Evolutionary conservation across 2,113 vertebrate genomes (phyloP).

Genomic region (Solea solea): DNA sequence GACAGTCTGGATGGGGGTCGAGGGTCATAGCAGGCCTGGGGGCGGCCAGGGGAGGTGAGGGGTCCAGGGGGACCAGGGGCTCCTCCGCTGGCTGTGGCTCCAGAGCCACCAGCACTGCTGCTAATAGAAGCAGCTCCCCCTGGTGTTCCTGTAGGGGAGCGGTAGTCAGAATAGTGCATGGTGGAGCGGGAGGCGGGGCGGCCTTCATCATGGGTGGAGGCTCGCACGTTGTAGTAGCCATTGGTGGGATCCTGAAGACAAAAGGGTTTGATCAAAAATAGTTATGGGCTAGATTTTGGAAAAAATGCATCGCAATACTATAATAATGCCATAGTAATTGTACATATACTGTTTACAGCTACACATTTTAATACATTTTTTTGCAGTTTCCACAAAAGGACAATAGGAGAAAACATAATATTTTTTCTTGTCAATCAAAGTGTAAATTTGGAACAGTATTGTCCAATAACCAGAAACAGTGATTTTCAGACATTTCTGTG

Average conservation of each 20-base stretch:
- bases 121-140: conserved; percentile 80
- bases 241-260: conserved; percentile 91
- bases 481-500: too few relatives aligned
- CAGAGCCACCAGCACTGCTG: conserved; percentile 75
- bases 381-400: too few relatives aligned
- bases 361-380: too few relatives aligned
- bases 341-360: too few relatives aligned
- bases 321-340: too few relatives aligned
- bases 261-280: too few relatives aligned
- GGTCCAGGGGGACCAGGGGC: conserved; percentile 77
- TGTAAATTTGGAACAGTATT: background rate
- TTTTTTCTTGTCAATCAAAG: background rate
- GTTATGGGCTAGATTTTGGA: too few relatives aligned
- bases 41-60: conserved; percentile 79
- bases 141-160: conserved; percentile 76
- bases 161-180: conserved; percentile 92
- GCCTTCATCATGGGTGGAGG: conserved; percentile 89
- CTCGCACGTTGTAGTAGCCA: conserved; percentile 95
- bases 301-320: too few relatives aligned
- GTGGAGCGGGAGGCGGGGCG: conserved; percentile 89
- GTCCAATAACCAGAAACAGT: background rate
- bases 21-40: conserved; percentile 87
- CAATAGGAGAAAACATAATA: background rate
- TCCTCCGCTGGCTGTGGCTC: conserved; percentile 80
- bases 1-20: conserved; percentile 92